A percentile compares a stretch with the other conserved stretches of the same genome.
Evolutionary conservation across 2,888 invertebrate species (phyloP).

Genomic region (Ypsolopha scabrella): DNA sequence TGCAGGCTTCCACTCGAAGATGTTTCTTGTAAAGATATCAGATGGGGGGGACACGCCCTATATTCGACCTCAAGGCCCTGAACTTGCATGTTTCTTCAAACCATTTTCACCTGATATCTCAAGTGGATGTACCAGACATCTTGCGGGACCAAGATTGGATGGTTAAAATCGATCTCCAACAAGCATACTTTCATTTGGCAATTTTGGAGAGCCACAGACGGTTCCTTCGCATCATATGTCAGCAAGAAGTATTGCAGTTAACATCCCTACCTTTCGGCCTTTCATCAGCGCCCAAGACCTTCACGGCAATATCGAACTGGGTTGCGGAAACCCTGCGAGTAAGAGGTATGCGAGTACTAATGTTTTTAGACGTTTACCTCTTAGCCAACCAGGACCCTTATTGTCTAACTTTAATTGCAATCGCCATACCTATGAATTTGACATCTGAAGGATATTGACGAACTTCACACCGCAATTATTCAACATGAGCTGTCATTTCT

Average conservation of each 20-base stretch:
- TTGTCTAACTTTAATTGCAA: too few relatives aligned
- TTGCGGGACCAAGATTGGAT: slow-evolving; percentile 6
- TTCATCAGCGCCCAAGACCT: slow-evolving; percentile 4
- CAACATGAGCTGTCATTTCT: too few relatives aligned
- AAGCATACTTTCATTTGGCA: slow-evolving; percentile 9
- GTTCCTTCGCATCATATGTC: slow-evolving; percentile 6
- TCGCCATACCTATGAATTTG: too few relatives aligned
- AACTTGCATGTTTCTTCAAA: not conserved
- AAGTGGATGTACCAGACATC: not conserved
- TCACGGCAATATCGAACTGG: slow-evolving; percentile 7
- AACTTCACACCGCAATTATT: too few relatives aligned
- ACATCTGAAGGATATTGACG: too few relatives aligned
- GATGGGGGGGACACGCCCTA: not conserved
- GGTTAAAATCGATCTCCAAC: slow-evolving; percentile 8
- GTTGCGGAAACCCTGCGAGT: slow-evolving; percentile 2
- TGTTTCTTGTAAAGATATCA: not conserved
- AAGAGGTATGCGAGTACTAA: not conserved
- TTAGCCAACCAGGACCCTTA: not conserved
- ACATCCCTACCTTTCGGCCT: slow-evolving; percentile 7
- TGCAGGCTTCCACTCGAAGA: not conserved
- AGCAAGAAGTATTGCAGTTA: slow-evolving; percentile 2
- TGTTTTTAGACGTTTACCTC: not conserved
- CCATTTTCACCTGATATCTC: not conserved
- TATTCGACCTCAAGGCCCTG: not conserved
- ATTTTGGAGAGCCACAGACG: slow-evolving; percentile 3